Evolutionary conservation across 2,113 vertebrate species (phyloP).

Genomic region (Taurulus bubalis): DNA sequence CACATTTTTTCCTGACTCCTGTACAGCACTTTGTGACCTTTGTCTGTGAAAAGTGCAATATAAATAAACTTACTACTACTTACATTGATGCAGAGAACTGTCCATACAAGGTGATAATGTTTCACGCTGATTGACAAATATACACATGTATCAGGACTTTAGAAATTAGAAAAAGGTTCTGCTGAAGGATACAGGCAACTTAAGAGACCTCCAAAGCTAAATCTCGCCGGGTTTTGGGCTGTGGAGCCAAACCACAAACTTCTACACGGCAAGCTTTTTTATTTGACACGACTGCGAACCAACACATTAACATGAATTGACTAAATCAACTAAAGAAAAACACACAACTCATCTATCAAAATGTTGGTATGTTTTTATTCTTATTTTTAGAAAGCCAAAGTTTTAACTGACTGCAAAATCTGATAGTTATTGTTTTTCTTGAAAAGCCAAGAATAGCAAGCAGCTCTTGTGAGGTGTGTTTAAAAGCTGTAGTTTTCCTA

Average conservation of each 20-base stretch:
- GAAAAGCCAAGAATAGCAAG: background rate
- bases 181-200: background rate
- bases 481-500: background rate
- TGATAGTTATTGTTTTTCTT: background rate
- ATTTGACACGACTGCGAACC: background rate
- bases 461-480: constrained; percentile 6
- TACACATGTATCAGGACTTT: background rate
- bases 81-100: background rate
- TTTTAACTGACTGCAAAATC: background rate
- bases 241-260: background rate
- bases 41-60: no score
- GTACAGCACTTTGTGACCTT: no score
- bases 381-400: background rate
- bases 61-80: no score
- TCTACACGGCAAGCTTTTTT: background rate
- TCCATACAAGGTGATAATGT: background rate
- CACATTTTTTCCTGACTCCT: no score
- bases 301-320: background rate
- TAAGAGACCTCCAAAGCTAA: background rate
- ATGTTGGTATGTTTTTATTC: background rate
- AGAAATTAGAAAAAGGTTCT: background rate
- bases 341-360: background rate
- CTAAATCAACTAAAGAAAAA: background rate
- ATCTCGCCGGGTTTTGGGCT: background rate
- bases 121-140: background rate